Evolutionary conservation across 2,888 invertebrate genomes (phyloP).

Genomic region (Furcula furcula): DNA sequence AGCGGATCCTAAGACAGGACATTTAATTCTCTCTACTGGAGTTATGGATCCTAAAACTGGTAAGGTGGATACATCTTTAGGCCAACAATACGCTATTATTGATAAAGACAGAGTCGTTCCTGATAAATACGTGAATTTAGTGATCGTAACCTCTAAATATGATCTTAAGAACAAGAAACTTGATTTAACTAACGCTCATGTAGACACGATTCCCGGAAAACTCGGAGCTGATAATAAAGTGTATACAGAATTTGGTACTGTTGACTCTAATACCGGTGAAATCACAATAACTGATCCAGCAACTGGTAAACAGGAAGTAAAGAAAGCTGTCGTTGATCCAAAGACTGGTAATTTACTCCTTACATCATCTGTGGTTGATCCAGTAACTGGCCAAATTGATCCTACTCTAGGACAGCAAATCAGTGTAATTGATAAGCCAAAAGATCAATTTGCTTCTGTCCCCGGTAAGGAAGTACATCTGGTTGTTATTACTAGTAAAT

Average conservation of each 20-base stretch:
- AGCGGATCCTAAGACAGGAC: conserved; percentile 79
- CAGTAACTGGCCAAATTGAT: conserved; percentile 75
- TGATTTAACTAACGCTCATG: conserved; percentile 67
- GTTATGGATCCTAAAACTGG: conserved; percentile 81
- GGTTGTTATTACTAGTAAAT: conserved; percentile 75
- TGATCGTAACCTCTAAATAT: conserved; percentile 76
- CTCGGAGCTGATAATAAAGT: conserved; percentile 68
- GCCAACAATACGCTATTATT: conserved; percentile 75
- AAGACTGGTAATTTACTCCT: conserved; percentile 81
- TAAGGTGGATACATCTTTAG: conserved; percentile 75
- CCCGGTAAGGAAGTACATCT: conserved; percentile 69
- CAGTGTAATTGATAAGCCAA: conserved; percentile 49
- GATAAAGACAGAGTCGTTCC: conserved; percentile 53
- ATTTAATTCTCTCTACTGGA: conserved; percentile 77
- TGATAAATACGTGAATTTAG: conserved; percentile 67
- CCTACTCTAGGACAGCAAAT: conserved; percentile 76
- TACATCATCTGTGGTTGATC: conserved; percentile 76
- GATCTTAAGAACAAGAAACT: conserved; percentile 71
- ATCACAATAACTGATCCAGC: conserved; percentile 78
- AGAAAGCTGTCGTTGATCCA: conserved; percentile 83
- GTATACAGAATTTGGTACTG: conserved; percentile 77
- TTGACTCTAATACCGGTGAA: conserved; percentile 79
- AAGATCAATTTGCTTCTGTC: conserved; percentile 48
- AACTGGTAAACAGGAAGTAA: conserved; percentile 81
- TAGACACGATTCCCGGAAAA: conserved; percentile 54